Base-by-base conservation (phyloP, 2,113 vertebrate species). In the Pseudopipra pipra region DNA sequence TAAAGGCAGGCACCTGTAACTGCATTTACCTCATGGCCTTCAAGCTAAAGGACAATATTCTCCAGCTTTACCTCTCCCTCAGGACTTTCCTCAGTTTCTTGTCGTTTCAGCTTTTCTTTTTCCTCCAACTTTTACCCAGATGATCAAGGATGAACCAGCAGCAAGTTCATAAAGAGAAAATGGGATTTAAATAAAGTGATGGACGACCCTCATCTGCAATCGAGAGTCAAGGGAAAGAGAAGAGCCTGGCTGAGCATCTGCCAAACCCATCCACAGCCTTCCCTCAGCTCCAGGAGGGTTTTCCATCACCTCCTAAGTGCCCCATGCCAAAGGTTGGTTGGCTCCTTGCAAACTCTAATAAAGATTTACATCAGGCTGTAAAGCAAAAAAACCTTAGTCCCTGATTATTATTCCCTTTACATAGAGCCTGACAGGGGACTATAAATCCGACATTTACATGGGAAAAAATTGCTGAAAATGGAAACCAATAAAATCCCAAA, bases 391-490 rank as follows among this genome's bases (percentile, higher is more conserved):
- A 78, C 4, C 39, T 93, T 79, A 83, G 54, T 35, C 37, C 0
- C 2, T 68, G 71, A 39, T 83, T 73, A 66, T 74, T 67, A 80
- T 86, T 86, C 95, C 73, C 80, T 74, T 31, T 71, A 11, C 2
- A 3, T 17, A 0, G 27, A 8, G 68, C 2, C 75, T 86, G 88
- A 17, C 80, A 67, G 37, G 76, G 90, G 68, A 44, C 24, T 43
- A 46, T 86, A 96, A 89, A 92, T 86, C 65, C 68, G 33, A 28
- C 24, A 63, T 84, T 92, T 93, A 39, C 39, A 18, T 67, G 20
- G 68, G 59, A 4, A 80, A 90, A 61, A 86, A 59, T 9, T 49
- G 75, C 83, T 89, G 72, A 5, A 51, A 90, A 52, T 1, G 23
- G 55, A 72, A 81, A 31, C 23, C 61, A 39, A 8, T 71, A 43